Conservation (phyloP, 1,140 invertebrate genomes). For the Paracyclopina nana region DNA sequence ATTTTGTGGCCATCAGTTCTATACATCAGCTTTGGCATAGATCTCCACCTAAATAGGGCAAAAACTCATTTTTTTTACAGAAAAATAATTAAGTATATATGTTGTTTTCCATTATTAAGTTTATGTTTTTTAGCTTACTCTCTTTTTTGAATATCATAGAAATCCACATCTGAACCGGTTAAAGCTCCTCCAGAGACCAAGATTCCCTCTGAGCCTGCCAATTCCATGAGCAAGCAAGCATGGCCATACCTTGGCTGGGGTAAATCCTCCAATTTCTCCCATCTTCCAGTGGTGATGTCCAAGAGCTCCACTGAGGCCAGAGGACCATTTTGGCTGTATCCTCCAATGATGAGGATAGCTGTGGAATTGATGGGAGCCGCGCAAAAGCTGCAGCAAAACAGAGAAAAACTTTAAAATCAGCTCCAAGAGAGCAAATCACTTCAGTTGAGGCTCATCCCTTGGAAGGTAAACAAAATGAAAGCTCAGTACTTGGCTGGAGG, state of each 20-base stretch:
- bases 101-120: neutral
- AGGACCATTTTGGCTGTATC: neutral
- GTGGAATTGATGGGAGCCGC: conserved; percentile 5
- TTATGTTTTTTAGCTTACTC: neutral
- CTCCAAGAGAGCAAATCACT: too few relatives aligned
- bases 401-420: neutral
- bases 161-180: conserved; percentile 9
- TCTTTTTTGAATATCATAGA: conserved; percentile 6
- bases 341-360: conserved; percentile 6
- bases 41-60: neutral
- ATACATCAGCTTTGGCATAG: neutral
- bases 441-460: too few relatives aligned
- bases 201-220: neutral
- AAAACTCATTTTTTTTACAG: neutral
- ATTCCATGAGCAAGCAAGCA: conserved; percentile 12
- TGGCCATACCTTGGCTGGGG: conserved; percentile 11
- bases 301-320: conserved; percentile 12
- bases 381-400: conserved; percentile 6
- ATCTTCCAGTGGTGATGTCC: neutral
- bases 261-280: neutral
- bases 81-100: neutral
- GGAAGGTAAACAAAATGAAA: too few relatives aligned
- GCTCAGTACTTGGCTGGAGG: too few relatives aligned
- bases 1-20: conserved; percentile 15
- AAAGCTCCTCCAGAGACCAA: conserved; percentile 12